A percentile compares a stretch with the other conserved stretches of the same genome.
Conservation (phyloP, 1,140 invertebrate species). For the Augochlora pura region DNA sequence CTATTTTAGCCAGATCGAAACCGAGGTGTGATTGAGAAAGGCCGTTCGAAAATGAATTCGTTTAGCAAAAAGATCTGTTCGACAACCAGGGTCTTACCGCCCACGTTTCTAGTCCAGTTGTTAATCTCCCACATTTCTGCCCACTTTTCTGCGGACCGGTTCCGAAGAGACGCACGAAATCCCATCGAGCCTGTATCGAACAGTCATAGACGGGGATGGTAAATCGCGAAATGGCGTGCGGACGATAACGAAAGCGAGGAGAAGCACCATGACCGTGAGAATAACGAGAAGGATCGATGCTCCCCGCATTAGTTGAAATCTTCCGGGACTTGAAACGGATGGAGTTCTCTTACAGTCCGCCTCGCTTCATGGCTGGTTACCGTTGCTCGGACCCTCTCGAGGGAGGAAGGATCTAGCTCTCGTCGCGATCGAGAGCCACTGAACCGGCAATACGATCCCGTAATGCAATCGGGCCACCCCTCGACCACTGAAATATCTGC, state of each 20-base stretch:
- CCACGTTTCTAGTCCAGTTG: neutral
- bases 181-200: too few species aligned
- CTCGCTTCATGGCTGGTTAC: conserved; percentile 12
- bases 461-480: neutral
- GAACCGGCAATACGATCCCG: neutral
- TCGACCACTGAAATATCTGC: neutral
- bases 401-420: neutral
- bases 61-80: too few species aligned
- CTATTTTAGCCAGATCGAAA: too few species aligned
- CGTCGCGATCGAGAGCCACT: neutral
- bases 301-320: neutral
- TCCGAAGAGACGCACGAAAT: neutral
- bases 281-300: neutral
- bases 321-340: neutral
- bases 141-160: neutral
- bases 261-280: neutral
- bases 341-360: conserved; percentile 2
- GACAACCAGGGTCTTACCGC: too few species aligned
- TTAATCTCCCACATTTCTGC: neutral
- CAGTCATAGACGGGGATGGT: too few species aligned
- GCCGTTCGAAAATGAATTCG: too few species aligned
- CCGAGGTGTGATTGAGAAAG: too few species aligned
- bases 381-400: neutral
- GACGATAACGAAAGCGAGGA: neutral
- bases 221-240: neutral